Evolutionary conservation across 2,888 invertebrate species (phyloP), one percentile per base, ranked within the genome.

Genomic region (Sinohyriopsis cumingii): DNA sequence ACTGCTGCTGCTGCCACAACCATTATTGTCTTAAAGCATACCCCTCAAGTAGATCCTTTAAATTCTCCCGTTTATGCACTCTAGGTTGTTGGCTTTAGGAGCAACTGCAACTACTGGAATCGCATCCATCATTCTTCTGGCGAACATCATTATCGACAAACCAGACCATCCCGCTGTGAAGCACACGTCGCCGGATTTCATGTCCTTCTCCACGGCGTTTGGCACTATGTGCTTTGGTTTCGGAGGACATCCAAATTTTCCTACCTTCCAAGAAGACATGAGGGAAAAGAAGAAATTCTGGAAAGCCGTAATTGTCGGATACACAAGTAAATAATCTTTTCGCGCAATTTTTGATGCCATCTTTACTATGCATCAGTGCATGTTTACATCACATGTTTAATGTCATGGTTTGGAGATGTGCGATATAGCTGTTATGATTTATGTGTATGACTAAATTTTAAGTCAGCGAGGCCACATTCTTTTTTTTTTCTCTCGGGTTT

Each of bases 241-340:
- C 84, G 94, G 94, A 19, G 94, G 94, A 15, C 94, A 94, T 5
- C 93, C 94, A 0, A 92, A 93, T 86, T 92, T 97, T 84, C 92
- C 96, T 78, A 96, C 96, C 0, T 93, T 97, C 61, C 96, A 96
- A 91, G 94, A 96, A 76, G 97, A 97, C 88, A 97, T 97, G 96
- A 93, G 93, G 75, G 92, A 94, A 75, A 94, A 95, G 76, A 90
- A 92, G 1, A 93, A 94, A 82, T 93, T 97, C 75, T 92, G 93
- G 79, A 91, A 91, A 82, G 95, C 95, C 0, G 93, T 95, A 0
- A 81, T 94, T 5, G 91, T 92, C 20, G 95, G 94, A 15, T 95
- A 95, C 88, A 70, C 89, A 33, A 92, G 94, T 94, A 88, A 90
- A 90, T 88, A 53, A n/a, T 54, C 22, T 19, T 59, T 57, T 1